phyloP scores from a whole-genome alignment of 37 sponge, comb jelly and placozoan species.

The Bolinopsis microptera region DNA sequence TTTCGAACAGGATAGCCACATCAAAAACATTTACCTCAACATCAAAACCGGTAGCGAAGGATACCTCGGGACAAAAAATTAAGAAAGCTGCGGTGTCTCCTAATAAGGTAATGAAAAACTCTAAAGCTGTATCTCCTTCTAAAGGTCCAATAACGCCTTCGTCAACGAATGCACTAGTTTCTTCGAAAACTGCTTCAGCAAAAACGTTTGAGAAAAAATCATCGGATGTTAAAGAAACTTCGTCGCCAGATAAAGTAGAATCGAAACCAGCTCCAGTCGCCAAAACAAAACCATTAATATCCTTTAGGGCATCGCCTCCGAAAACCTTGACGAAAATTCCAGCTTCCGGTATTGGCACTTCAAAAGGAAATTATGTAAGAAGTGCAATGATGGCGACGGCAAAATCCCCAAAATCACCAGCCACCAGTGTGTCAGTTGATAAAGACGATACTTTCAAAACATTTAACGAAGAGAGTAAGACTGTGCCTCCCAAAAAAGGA shows the following conservation, averaged over 20 bases:
- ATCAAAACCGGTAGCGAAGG: not conserved
- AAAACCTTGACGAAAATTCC: not conserved
- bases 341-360: not conserved
- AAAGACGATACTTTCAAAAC: not conserved
- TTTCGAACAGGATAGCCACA: not conserved
- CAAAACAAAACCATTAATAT: not conserved
- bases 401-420: not conserved
- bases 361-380: not conserved
- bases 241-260: not conserved
- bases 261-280: not conserved
- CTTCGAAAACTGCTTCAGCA: not conserved
- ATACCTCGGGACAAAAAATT: not conserved
- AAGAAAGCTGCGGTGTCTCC: not conserved
- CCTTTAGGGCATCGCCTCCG: not conserved
- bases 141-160: not conserved
- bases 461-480: not conserved
- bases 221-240: too few species aligned
- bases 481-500: not conserved
- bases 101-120: not conserved
- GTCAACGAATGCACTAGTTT: too few species aligned
- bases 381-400: not conserved
- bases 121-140: not conserved
- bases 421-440: too few species aligned
- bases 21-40: not conserved
- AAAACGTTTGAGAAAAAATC: too few species aligned